Conservation (phyloP, 1,140 invertebrate genomes). For the Cyclina sinensis region DNA sequence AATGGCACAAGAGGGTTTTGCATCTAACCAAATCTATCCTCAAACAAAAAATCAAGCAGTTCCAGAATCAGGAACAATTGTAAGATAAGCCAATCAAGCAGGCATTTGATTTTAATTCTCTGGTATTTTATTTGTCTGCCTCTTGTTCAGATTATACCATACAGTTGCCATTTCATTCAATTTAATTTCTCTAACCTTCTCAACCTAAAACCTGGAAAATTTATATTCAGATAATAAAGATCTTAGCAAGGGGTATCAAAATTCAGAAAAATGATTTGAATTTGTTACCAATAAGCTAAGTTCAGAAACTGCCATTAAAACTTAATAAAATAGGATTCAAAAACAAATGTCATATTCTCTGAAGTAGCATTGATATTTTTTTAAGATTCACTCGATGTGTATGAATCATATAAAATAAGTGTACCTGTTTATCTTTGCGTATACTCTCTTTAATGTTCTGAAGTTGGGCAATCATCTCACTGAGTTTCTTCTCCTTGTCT, state of each 20-base stretch:
- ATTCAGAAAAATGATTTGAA: too few relatives aligned
- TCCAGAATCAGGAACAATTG: not conserved
- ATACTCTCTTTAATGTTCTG: conserved; percentile 93
- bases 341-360: too few relatives aligned
- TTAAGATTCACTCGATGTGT: too few relatives aligned
- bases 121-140: conserved; percentile 53
- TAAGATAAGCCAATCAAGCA: conserved; percentile 40
- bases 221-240: not conserved
- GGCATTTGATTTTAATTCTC: conserved; percentile 45
- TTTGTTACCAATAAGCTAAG: too few relatives aligned
- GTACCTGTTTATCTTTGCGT: conserved; percentile 88
- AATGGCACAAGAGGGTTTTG: too few relatives aligned
- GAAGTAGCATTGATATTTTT: too few relatives aligned
- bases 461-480: conserved; percentile 94
- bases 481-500: conserved; percentile 90
- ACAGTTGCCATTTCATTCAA: conserved; percentile 37
- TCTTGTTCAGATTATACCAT: not conserved
- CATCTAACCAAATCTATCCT: not conserved
- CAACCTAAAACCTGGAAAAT: not conserved
- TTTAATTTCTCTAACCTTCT: conserved; percentile 19
- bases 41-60: not conserved
- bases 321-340: too few relatives aligned
- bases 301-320: too few relatives aligned
- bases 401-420: not conserved
- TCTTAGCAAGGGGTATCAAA: not conserved